These are phyloP conservation scores for Incurvaria masculella DNA, from an alignment of 2,888 invertebrate genomes.

Conservation along the genomic window DNA sequence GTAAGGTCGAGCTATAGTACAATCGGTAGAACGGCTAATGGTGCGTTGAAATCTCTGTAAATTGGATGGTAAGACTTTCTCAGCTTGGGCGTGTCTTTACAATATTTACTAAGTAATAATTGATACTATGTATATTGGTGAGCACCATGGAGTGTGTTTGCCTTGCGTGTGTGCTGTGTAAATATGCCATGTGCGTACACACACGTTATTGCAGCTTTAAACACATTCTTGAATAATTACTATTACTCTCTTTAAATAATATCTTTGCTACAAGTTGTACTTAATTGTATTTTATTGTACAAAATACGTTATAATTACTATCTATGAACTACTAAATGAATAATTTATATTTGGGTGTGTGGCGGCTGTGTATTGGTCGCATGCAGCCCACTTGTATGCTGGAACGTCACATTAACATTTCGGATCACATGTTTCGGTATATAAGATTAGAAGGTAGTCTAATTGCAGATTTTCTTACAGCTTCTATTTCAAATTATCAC, in stretches of 20 bases:
- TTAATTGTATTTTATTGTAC: constrained; percentile 67
- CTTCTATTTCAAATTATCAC: constrained; percentile 55
- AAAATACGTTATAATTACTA: constrained; percentile 63
- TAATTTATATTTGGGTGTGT: constrained; percentile 53
- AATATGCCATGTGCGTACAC: constrained; percentile 56
- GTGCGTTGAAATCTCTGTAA: constrained; percentile 55
- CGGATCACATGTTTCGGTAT: constrained; percentile 46
- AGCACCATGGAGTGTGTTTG: constrained; percentile 51
- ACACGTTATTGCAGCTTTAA: constrained; percentile 54
- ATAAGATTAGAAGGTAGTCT: constrained; percentile 55
- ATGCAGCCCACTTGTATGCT: constrained; percentile 55
- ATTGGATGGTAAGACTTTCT: constrained; percentile 42
- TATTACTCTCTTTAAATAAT: constrained; percentile 56
- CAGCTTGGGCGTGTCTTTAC: constrained; percentile 55
- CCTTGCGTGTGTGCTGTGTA: constrained; percentile 54
- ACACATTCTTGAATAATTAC: constrained; percentile 45
- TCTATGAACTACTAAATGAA: constrained; percentile 52
- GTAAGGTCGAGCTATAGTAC: not conserved
- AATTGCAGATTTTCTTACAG: constrained; percentile 58
- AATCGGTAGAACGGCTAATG: constrained; percentile 39
- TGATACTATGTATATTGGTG: constrained; percentile 49
- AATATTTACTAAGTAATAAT: constrained; percentile 51
- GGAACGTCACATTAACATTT: constrained; percentile 48
- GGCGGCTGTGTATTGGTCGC: constrained; percentile 51
- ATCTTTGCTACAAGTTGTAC: constrained; percentile 69